These are phyloP conservation scores for Drosophila suboccidentalis DNA, from an alignment of 2,888 invertebrate species.

Conservation along the genomic window DNA sequence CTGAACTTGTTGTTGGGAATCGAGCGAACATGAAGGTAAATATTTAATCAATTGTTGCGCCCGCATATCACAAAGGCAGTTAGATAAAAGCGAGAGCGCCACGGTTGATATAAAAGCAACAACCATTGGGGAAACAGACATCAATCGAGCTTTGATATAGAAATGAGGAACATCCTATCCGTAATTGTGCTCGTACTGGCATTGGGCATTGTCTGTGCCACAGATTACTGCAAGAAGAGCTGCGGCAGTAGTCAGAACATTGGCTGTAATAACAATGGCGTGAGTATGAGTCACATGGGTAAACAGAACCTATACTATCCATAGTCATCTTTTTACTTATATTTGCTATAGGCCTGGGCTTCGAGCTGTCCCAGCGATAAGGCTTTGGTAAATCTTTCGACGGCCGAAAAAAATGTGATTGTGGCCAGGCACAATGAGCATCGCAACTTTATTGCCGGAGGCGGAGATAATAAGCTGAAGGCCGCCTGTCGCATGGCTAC, in stretches of 20 bases:
- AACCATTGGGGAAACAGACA: neutral
- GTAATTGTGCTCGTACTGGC: slow-evolving; percentile 29
- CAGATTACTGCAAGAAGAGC: slow-evolving; percentile 56
- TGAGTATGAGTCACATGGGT: slow-evolving; percentile 29
- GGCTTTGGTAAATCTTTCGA: slow-evolving; percentile 27
- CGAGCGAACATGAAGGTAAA: slow-evolving; percentile 44
- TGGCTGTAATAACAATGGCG: slow-evolving; percentile 67
- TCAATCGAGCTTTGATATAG: slow-evolving; percentile 37
- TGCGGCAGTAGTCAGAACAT: slow-evolving; percentile 52
- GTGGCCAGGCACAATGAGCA: slow-evolving; percentile 57
- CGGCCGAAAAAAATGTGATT: slow-evolving; percentile 37
- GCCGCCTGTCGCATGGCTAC: slow-evolving; percentile 77
- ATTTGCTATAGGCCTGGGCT: slow-evolving; percentile 48
- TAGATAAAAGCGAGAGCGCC: slow-evolving; percentile 16
- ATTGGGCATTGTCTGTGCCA: slow-evolving; percentile 42
- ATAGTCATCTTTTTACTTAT: neutral
- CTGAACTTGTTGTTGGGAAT: neutral
- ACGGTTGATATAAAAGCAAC: slow-evolving; percentile 54
- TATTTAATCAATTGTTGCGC: slow-evolving; percentile 69
- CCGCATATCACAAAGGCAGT: neutral
- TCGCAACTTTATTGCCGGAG: slow-evolving; percentile 66
- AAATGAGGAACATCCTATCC: slow-evolving; percentile 49
- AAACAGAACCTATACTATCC: neutral
- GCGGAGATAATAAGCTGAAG: slow-evolving; percentile 37
- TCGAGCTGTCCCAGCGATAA: slow-evolving; percentile 50